Percentiles rank a stretch among this genome's conserved stretches.
phyloP scores from a whole-genome alignment of 2,113 vertebrate genomes.

The Pygoscelis antarcticus region DNA sequence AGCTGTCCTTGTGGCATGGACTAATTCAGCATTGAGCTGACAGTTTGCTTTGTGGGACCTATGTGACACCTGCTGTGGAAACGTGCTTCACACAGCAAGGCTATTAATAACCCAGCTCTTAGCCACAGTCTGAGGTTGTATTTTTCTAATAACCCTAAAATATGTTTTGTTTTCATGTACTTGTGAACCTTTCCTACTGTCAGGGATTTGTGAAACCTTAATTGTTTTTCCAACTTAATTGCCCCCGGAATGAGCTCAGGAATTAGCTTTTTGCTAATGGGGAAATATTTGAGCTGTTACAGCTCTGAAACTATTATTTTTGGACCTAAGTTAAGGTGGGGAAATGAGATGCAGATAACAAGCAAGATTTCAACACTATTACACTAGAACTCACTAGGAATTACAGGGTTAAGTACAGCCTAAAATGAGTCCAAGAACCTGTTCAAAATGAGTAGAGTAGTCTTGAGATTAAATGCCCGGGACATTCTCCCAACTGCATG shows the following conservation, averaged over 20 bases:
- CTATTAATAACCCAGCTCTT: not conserved
- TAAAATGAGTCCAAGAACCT: not conserved
- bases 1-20: not conserved
- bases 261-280: constrained; percentile 56
- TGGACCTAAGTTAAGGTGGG: constrained; percentile 48
- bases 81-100: not conserved
- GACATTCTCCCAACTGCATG: not conserved
- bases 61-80: not conserved
- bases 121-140: not conserved
- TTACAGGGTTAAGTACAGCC: constrained; percentile 3
- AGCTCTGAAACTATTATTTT: constrained; percentile 53
- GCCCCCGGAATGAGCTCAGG: constrained; percentile 48
- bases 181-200: constrained; percentile 30
- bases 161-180: constrained; percentile 38
- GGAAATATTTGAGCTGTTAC: constrained; percentile 39
- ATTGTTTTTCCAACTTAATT: constrained; percentile 61
- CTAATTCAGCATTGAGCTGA: not conserved
- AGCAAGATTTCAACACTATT: constrained; percentile 9
- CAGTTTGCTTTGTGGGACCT: not conserved
- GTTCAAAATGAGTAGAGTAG: not conserved
- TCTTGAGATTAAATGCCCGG: not conserved
- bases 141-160: constrained; percentile 42
- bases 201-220: constrained; percentile 48
- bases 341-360: constrained; percentile 54
- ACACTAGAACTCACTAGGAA: not conserved